Evolutionary conservation across 2,797 vertebrate species (phyloP).

Genomic region (Poecilia wingei): DNA sequence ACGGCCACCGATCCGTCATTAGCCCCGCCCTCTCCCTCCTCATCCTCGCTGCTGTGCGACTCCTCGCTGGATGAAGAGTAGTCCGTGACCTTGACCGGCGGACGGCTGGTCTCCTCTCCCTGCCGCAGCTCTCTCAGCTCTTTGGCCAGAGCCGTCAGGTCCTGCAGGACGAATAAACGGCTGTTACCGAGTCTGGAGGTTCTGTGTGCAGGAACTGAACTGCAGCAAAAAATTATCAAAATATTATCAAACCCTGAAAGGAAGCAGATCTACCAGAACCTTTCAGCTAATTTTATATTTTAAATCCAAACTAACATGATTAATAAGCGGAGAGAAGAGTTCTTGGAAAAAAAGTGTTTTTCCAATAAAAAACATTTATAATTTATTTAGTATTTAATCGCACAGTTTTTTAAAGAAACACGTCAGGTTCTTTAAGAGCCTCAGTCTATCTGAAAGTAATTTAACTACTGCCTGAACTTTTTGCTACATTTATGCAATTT

Average conservation of each 20-base stretch:
- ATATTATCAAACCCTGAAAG: neutral
- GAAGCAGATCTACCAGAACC: neutral
- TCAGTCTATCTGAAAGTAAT: neutral
- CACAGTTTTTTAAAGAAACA: neutral
- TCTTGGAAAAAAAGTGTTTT: neutral
- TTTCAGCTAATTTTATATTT: neutral
- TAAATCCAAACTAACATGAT: neutral
- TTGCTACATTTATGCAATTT: neutral
- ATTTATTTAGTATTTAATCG: neutral
- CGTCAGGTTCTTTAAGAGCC: neutral
- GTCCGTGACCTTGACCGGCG: slow-evolving; percentile 96
- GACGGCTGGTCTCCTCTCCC: slow-evolving; percentile 91
- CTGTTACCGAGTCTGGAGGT: neutral
- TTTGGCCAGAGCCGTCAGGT: slow-evolving; percentile 96
- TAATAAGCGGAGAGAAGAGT: neutral
- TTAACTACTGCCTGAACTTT: neutral
- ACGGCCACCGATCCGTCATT: slow-evolving; percentile 94
- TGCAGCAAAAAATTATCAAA: no score
- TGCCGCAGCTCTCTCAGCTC: slow-evolving; percentile 94
- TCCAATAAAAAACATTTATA: neutral
- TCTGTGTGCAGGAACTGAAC: neutral
- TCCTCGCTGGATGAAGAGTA: slow-evolving; percentile 98
- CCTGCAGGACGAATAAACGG: slow-evolving; percentile 73
- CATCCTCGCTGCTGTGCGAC: slow-evolving; percentile 95
- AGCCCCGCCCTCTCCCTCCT: slow-evolving; percentile 90